Base-by-base conservation (phyloP, 64 coral and sea anemone genomes). In the Stichodactyla mertensii region DNA sequence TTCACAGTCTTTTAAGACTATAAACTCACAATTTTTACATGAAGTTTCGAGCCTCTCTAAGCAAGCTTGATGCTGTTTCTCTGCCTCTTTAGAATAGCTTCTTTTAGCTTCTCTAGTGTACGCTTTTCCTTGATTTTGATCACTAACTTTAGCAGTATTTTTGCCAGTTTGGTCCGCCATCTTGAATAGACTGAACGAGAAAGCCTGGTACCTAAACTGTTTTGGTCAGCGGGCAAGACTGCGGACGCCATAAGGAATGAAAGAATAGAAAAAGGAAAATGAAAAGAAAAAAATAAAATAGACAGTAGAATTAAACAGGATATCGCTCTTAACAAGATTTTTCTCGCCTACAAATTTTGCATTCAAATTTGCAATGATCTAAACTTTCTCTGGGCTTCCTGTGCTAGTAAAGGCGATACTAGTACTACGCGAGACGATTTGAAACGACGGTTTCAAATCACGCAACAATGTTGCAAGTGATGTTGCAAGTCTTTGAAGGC, bases 1-100 rank as follows among this genome's bases (percentile, higher is more conserved):
- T 45, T 45, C 3, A 45, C 36, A 45, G 36, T 4, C 36, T 45
- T 45, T 45, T 45, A 45, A 45, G 36, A 45, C 36, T 85, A 10
- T 85, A 56, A 10, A 77, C 61, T 67, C 19, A 89, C 88, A 81
- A 23, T 84, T 83, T 84, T 82, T 84, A 55, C 82, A 84, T 13
- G 88, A 55, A 6, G 64, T 67, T 51, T 84, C 88, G 13, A 82
- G 80, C 62, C 64, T 83, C 16, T 89, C 59, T 54, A 89, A 31
- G 64, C 88, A 89, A 8, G 51, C 83, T 60, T 74, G 27, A 55
- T 89, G 88, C n/a, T 89, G 80, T 58, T 83, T 89, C 12, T 82
- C n/a, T 57, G 22, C n/a, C 20, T 82, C 55, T 57, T 51, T 59
- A 69, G 88, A 67, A 6, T 64, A 27, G 7, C 7, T 16, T 52